Evolutionary conservation across 1,140 invertebrate genomes (phyloP).

Genomic region (Atta cephalotes): DNA sequence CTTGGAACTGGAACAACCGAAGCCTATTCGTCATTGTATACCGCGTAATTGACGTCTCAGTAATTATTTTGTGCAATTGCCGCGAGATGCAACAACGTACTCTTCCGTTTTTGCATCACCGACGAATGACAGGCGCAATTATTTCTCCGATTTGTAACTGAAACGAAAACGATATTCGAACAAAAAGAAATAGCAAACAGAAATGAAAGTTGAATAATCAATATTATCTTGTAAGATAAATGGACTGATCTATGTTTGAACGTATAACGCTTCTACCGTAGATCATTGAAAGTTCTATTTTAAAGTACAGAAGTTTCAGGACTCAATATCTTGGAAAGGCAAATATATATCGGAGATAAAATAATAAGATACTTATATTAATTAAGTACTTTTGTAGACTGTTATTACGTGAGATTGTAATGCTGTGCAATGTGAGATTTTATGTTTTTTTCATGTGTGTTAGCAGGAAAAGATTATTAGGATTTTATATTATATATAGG

Average conservation of each 20-base stretch:
- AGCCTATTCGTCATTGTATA: not conserved
- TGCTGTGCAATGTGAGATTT: conserved; percentile 11
- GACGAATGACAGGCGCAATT: conserved; percentile 18
- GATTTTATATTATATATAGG: conserved; percentile 54
- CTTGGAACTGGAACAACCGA: not conserved
- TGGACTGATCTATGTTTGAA: conserved; percentile 18
- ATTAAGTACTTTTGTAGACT: not conserved
- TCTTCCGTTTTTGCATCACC: not conserved
- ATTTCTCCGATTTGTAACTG: conserved; percentile 12
- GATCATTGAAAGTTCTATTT: conserved; percentile 11
- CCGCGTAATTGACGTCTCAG: not conserved
- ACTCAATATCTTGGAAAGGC: not conserved
- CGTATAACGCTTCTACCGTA: not conserved
- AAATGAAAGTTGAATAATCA: conserved; percentile 39
- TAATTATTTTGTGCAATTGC: conserved; percentile 29
- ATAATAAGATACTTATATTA: conserved; percentile 5
- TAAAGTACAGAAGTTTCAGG: conserved; percentile 3
- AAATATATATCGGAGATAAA: conserved; percentile 11
- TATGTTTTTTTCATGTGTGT: conserved; percentile 45
- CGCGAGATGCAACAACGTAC: not conserved
- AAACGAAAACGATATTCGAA: not conserved
- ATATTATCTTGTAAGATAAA: conserved; percentile 29
- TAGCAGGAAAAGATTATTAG: conserved; percentile 10
- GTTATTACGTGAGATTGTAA: conserved; percentile 8
- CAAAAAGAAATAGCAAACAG: conserved; percentile 17